A percentile compares a stretch with the other conserved stretches of the same genome.
Evolutionary conservation across 2,888 invertebrate genomes (phyloP).

Genomic region (Gymnosoma rotundatum): DNA sequence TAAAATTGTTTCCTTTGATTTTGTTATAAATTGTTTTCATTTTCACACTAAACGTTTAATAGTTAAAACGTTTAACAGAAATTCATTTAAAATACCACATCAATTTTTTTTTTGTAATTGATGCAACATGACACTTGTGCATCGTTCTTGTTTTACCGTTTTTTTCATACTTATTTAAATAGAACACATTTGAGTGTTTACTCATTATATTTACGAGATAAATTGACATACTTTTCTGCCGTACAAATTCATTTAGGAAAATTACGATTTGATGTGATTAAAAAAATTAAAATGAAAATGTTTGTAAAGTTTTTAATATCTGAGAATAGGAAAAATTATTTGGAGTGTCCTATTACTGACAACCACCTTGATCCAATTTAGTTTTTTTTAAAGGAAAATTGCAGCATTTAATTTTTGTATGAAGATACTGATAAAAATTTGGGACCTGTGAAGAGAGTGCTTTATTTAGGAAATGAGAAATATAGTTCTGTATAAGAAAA

Average conservation of each 20-base stretch:
- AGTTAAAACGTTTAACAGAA: slow-evolving; percentile 57
- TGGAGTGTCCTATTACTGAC: too few species aligned
- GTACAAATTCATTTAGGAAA: not conserved
- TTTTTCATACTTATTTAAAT: slow-evolving; percentile 28
- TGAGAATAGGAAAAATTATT: too few species aligned
- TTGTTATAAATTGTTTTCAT: slow-evolving; percentile 21
- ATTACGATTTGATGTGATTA: slow-evolving; percentile 1
- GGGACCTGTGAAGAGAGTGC: too few species aligned
- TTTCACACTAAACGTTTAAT: slow-evolving; percentile 44
- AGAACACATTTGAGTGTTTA: slow-evolving; percentile 25
- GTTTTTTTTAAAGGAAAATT: too few species aligned
- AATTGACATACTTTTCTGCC: slow-evolving; percentile 31
- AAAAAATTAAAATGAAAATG: not conserved
- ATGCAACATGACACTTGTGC: slow-evolving; percentile 47
- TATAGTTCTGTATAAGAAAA: too few species aligned
- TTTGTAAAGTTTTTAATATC: not conserved
- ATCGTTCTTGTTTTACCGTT: slow-evolving; percentile 13
- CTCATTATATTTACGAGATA: slow-evolving; percentile 16
- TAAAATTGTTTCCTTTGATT: not conserved
- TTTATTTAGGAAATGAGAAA: too few species aligned
- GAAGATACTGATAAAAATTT: too few species aligned
- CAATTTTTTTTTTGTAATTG: slow-evolving; percentile 23
- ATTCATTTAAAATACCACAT: slow-evolving; percentile 52
- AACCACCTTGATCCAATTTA: too few species aligned
- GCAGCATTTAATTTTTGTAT: too few species aligned